Percentiles rank a stretch among this genome's conserved stretches.
These are phyloP conservation scores for Drosophila nigromelanica DNA, from an alignment of 1,140 invertebrate genomes.

Conservation along the genomic window DNA sequence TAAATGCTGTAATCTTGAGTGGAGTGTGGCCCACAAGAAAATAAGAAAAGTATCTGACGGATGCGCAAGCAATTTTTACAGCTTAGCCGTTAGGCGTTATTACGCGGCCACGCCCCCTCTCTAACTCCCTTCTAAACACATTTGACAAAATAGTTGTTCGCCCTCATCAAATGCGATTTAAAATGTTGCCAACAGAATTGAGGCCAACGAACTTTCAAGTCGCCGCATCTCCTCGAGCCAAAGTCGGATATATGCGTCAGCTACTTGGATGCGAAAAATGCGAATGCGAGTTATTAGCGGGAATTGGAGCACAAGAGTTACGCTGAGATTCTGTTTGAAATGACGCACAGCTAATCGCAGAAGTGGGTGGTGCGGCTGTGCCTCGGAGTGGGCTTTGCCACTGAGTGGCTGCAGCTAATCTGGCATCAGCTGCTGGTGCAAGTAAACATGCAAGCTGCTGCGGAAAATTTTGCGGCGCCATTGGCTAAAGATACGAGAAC, in stretches of 20 bases:
- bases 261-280: conserved; percentile 5
- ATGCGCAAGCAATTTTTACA: conserved; percentile 46
- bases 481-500: conserved; percentile 6
- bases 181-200: conserved; percentile 41
- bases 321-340: conserved; percentile 43
- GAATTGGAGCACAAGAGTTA: conserved; percentile 57
- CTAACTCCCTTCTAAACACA: neutral
- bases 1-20: conserved; percentile 48
- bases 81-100: conserved; percentile 14
- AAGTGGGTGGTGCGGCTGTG: neutral
- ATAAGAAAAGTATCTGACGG: conserved; percentile 40
- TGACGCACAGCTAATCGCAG: conserved; percentile 42
- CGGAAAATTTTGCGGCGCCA: conserved; percentile 16
- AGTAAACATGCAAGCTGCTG: conserved; percentile 29
- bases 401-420: conserved; percentile 25
- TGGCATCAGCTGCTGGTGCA: conserved; percentile 6
- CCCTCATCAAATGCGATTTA: conserved; percentile 44
- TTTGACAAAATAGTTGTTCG: conserved; percentile 45
- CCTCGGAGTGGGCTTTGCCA: neutral
- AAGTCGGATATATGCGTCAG: conserved; percentile 21
- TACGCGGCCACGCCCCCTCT: conserved; percentile 1
- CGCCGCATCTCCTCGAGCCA: neutral
- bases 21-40: conserved; percentile 8
- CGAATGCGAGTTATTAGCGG: conserved; percentile 46
- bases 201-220: conserved; percentile 70